phyloP scores from a whole-genome alignment of 2,797 vertebrate species.

The Echiichthys vipera region DNA sequence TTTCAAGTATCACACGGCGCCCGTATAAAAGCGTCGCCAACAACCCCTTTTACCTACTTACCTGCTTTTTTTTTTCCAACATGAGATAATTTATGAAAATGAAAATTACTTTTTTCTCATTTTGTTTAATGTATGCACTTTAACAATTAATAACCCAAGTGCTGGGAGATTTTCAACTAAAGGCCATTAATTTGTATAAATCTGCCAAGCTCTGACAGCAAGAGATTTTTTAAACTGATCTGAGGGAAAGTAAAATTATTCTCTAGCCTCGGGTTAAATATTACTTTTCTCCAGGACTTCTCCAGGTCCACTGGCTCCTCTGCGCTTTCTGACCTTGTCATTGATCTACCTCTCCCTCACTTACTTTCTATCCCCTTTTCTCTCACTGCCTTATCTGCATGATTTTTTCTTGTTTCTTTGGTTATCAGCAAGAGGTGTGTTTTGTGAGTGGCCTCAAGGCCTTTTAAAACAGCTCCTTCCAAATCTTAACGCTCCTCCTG shows the following conservation, averaged over 20 bases:
- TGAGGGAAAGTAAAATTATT: conserved; percentile 89
- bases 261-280: conserved; percentile 89
- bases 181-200: conserved; percentile 91
- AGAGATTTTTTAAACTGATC: conserved; percentile 89
- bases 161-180: conserved; percentile 87
- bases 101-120: conserved; percentile 91
- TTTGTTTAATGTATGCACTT: conserved; percentile 91
- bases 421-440: conserved; percentile 46
- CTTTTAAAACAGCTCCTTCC: conserved; percentile 64
- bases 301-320: conserved; percentile 67
- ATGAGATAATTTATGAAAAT: conserved; percentile 89
- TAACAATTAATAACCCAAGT: conserved; percentile 90
- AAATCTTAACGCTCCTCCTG: conserved; percentile 58
- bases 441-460: conserved; percentile 73
- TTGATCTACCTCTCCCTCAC: conserved; percentile 74
- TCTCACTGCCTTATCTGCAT: conserved; percentile 64
- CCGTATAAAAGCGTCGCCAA: conserved; percentile 51
- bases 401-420: conserved; percentile 62
- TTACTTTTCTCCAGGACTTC: conserved; percentile 84
- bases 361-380: conserved; percentile 53
- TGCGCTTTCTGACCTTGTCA: conserved; percentile 82
- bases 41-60: conserved; percentile 59
- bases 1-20: conserved; percentile 44
- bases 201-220: conserved; percentile 85
- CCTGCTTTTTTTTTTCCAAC: conserved; percentile 67